Percentiles rank a stretch among this genome's conserved stretches.
Evolutionary conservation across 1,140 invertebrate genomes (phyloP).

Genomic region (Sweltsa coloradensis): DNA sequence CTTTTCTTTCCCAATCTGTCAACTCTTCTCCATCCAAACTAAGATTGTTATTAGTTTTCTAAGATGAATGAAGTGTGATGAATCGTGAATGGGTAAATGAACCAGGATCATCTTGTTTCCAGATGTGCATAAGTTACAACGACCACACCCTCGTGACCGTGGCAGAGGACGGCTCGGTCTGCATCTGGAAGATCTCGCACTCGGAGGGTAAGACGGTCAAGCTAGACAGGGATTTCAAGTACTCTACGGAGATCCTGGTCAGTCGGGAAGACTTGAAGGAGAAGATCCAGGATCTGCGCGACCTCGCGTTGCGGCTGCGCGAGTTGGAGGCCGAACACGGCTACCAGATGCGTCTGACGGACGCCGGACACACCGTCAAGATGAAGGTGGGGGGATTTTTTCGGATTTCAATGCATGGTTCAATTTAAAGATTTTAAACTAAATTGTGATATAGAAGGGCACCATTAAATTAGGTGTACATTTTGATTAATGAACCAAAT

Average conservation of each 20-base stretch:
- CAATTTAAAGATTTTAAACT: too few relatives aligned
- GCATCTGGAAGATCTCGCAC: constrained; percentile 71
- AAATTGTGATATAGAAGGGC: too few relatives aligned
- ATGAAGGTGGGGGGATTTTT: too few relatives aligned
- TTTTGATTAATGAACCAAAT: too few relatives aligned
- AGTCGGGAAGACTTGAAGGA: constrained; percentile 30
- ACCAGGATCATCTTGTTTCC: too few relatives aligned
- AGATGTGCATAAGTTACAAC: constrained; percentile 58
- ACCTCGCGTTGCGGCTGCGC: constrained; percentile 48
- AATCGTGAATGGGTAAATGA: background rate
- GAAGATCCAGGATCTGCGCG: constrained; percentile 31
- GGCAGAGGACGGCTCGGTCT: constrained; percentile 60
- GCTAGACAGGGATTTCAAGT: constrained; percentile 56
- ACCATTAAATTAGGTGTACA: too few relatives aligned
- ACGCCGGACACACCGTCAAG: constrained; percentile 47
- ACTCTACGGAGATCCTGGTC: constrained; percentile 64
- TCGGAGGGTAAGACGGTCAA: constrained; percentile 50
- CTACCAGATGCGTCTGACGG: constrained; percentile 54
- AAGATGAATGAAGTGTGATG: too few relatives aligned
- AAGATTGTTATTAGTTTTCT: too few relatives aligned
- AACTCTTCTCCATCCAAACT: too few relatives aligned
- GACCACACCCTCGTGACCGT: constrained; percentile 65
- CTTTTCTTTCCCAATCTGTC: too few relatives aligned
- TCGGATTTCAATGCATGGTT: too few relatives aligned
- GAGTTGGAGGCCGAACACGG: constrained; percentile 60